Evolutionary conservation across 2,113 vertebrate species (phyloP).

Genomic region (Cheilinus undulatus): DNA sequence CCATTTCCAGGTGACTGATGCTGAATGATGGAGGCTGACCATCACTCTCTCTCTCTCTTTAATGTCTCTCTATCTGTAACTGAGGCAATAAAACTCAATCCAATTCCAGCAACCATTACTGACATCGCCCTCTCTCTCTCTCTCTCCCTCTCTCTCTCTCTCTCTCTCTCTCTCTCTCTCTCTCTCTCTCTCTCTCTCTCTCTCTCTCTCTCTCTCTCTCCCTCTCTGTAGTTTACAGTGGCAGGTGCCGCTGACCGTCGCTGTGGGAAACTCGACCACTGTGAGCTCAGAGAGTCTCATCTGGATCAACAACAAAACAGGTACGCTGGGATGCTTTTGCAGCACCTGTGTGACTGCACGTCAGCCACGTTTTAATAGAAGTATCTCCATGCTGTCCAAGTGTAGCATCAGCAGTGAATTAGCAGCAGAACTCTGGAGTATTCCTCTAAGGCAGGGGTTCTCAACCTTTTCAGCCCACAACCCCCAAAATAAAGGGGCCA

Average conservation of each 20-base stretch:
- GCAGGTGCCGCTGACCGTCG: slow-evolving; percentile 95
- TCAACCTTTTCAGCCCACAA: too few species aligned
- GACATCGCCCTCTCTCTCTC: not conserved
- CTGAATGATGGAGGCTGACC: slow-evolving; percentile 20
- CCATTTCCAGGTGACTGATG: slow-evolving; percentile 53
- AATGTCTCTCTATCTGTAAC: not conserved
- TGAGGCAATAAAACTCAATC: not conserved
- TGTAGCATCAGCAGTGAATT: too few species aligned
- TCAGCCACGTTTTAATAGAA: too few species aligned
- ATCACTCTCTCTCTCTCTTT: slow-evolving; percentile 30
- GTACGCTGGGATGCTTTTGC: slow-evolving; percentile 74
- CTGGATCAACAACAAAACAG: slow-evolving; percentile 98
- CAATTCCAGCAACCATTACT: not conserved
- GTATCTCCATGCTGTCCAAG: too few species aligned
- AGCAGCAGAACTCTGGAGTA: too few species aligned
- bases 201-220: slow-evolving; percentile 18
- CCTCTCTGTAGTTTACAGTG: slow-evolving; percentile 91
- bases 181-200: not conserved
- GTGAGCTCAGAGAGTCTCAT: slow-evolving; percentile 91
- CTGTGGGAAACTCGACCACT: slow-evolving; percentile 91
- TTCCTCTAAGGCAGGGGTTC: too few species aligned
- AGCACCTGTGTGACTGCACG: too few species aligned
- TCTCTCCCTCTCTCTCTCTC: not conserved
- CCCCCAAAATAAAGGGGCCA: too few species aligned
- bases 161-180: not conserved